Conservation (phyloP, 2,797 vertebrate genomes). For the Psittacula echo region DNA sequence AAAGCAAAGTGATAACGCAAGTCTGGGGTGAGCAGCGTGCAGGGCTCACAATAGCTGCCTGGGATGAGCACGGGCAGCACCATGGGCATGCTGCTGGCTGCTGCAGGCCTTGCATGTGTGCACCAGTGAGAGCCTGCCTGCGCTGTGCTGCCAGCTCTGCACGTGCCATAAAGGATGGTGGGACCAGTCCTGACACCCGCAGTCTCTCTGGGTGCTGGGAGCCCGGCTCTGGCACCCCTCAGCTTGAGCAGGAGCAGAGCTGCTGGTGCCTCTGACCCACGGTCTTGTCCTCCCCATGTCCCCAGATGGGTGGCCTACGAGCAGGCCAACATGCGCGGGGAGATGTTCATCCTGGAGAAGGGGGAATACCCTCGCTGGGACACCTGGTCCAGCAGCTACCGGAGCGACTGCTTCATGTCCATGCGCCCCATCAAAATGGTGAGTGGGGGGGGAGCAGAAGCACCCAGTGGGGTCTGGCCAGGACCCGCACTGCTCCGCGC, state of each 20-base stretch:
- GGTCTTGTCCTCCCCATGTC: not conserved
- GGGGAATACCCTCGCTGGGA: slow-evolving; percentile 98
- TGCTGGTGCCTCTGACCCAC: not conserved
- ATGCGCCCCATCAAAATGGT: slow-evolving; percentile 94
- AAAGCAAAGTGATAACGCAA: not conserved
- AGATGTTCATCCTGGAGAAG: slow-evolving; percentile 98
- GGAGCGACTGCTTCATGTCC: slow-evolving; percentile 94
- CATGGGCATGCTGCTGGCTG: not conserved
- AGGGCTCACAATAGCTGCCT: not conserved
- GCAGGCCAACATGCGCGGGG: slow-evolving; percentile 94
- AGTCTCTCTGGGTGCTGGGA: not conserved
- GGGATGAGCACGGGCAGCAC: not conserved
- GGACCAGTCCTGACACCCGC: rapidly evolving
- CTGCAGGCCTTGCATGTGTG: rapidly evolving
- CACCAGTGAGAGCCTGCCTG: not conserved
- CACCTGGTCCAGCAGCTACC: slow-evolving; percentile 96
- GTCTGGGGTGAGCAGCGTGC: rapidly evolving
- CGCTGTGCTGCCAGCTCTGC: not conserved
- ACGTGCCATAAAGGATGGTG: not conserved
- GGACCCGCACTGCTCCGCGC: rapidly evolving
- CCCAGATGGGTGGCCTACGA: slow-evolving; percentile 94
- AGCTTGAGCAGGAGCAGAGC: not conserved
- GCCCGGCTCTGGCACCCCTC: rapidly evolving
- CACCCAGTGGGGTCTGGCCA: rapidly evolving
- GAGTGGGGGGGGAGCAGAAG: not conserved